Evolutionary conservation across 2,113 vertebrate species (phyloP).

Genomic region (Rattus rattus): DNA sequence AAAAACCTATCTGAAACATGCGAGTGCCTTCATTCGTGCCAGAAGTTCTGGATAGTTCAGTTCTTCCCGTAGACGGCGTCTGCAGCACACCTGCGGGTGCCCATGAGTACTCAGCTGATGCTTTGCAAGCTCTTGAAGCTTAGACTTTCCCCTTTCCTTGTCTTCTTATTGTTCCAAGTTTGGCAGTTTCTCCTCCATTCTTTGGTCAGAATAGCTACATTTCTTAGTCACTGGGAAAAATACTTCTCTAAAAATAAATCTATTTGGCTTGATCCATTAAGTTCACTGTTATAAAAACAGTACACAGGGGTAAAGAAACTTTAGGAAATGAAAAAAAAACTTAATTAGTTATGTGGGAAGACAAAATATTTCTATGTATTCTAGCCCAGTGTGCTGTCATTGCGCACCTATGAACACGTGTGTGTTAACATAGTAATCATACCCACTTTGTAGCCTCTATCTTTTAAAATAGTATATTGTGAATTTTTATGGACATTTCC

Average conservation of each 20-base stretch:
- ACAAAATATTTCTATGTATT: conserved; percentile 1
- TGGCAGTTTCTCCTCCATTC: conserved; percentile 3
- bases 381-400: neutral
- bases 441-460: neutral
- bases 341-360: neutral
- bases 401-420: neutral
- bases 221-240: neutral
- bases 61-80: neutral
- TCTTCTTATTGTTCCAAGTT: neutral
- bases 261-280: neutral
- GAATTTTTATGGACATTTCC: neutral
- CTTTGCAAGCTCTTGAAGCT: neutral
- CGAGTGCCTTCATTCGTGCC: neutral
- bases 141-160: neutral
- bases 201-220: neutral
- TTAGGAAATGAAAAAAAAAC: neutral
- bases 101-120: neutral
- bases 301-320: neutral
- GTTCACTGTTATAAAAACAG: neutral
- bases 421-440: conserved; percentile 46
- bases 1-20: neutral
- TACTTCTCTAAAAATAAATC: conserved; percentile 15
- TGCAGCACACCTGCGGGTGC: neutral
- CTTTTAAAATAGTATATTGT: neutral
- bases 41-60: neutral